Percentiles rank a stretch among this genome's conserved stretches.
These are phyloP conservation scores for Epirrhoe alternata DNA, from an alignment of 2,888 invertebrate genomes.

Conservation along the genomic window DNA sequence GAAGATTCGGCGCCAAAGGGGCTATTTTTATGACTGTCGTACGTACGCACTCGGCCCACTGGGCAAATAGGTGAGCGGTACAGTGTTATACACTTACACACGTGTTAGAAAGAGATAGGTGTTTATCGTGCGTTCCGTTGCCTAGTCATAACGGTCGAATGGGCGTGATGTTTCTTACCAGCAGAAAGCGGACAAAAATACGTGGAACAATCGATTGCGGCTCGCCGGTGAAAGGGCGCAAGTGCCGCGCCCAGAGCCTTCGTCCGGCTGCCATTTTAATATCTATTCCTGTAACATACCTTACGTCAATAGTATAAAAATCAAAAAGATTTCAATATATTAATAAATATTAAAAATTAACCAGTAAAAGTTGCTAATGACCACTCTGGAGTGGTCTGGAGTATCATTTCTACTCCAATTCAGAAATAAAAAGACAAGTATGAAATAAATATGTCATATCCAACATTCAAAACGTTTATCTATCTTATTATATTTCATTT, in stretches of 20 bases:
- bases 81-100: constrained; percentile 69
- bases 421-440: neutral
- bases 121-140: constrained; percentile 78
- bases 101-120: constrained; percentile 76
- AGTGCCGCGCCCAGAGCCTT: constrained; percentile 47
- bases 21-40: constrained; percentile 85
- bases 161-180: constrained; percentile 85
- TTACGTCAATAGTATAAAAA: too few species aligned
- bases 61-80: constrained; percentile 79
- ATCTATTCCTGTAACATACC: neutral
- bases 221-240: constrained; percentile 66
- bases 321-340: neutral
- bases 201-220: constrained; percentile 81
- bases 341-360: neutral
- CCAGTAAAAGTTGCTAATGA: neutral
- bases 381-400: neutral
- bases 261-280: constrained; percentile 18
- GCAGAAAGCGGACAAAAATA: constrained; percentile 84
- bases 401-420: neutral
- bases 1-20: constrained; percentile 84
- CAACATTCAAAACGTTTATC: neutral
- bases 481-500: neutral
- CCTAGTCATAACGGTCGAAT: constrained; percentile 85
- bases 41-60: constrained; percentile 82
- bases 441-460: neutral